Conservation (phyloP, 2,888 invertebrate genomes). For the Leptogaster cylindrica region DNA sequence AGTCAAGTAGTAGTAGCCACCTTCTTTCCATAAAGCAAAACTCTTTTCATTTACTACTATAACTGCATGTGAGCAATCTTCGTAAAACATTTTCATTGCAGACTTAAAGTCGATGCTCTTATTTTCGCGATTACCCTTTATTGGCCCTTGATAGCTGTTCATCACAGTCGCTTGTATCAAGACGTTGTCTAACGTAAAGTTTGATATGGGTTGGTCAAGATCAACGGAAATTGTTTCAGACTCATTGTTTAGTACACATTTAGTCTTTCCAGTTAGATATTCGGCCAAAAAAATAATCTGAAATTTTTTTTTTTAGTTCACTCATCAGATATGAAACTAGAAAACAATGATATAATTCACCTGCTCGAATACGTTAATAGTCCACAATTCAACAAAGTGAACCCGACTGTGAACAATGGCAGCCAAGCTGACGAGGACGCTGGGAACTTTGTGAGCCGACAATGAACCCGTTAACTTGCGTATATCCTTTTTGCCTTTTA, state of each 20-base stretch:
- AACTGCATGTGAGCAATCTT: slow-evolving; percentile 42
- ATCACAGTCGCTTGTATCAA: slow-evolving; percentile 45
- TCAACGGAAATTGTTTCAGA: neutral
- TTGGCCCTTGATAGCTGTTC: slow-evolving; percentile 47
- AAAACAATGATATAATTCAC: too few relatives aligned
- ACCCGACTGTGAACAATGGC: slow-evolving; percentile 47
- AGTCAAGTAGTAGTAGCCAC: slow-evolving; percentile 46
- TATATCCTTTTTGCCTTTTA: slow-evolving; percentile 26
- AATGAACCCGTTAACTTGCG: slow-evolving; percentile 41
- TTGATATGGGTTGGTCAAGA: slow-evolving; percentile 44
- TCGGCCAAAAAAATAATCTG: slow-evolving; percentile 38
- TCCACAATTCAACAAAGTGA: slow-evolving; percentile 48
- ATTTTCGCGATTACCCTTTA: slow-evolving; percentile 35
- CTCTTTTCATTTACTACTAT: slow-evolving; percentile 36
- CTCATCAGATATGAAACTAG: neutral
- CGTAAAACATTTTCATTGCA: slow-evolving; percentile 22
- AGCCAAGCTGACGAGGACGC: slow-evolving; percentile 44
- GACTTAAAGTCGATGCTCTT: slow-evolving; percentile 42
- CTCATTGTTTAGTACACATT: slow-evolving; percentile 39
- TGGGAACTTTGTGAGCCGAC: slow-evolving; percentile 12
- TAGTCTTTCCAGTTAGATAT: slow-evolving; percentile 41
- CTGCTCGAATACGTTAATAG: slow-evolving; percentile 43
- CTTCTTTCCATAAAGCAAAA: slow-evolving; percentile 49
- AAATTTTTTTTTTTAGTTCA: neutral
- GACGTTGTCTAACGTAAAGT: slow-evolving; percentile 47